Evolutionary conservation across 2,888 invertebrate genomes (phyloP).

Genomic region (Apodemia mormo): DNA sequence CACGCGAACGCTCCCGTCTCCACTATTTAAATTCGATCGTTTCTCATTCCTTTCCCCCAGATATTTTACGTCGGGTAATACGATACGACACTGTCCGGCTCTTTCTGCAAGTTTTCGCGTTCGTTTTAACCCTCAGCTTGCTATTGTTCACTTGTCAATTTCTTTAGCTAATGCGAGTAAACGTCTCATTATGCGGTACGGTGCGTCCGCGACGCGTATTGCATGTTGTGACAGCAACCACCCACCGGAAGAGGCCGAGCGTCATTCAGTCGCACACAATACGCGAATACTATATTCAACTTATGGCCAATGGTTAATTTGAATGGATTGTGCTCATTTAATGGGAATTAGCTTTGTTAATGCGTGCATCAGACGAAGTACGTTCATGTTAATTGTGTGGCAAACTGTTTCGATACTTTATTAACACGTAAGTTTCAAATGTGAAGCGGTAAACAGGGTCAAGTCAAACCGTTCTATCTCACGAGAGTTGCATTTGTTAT

Average conservation of each 20-base stretch:
- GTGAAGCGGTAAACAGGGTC: neutral
- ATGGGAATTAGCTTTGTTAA: slow-evolving; percentile 74
- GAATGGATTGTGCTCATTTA: slow-evolving; percentile 75
- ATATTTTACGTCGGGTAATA: slow-evolving; percentile 81
- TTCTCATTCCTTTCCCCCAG: slow-evolving; percentile 80
- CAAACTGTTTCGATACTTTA: slow-evolving; percentile 49
- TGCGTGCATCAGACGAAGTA: slow-evolving; percentile 45
- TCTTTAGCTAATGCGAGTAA: slow-evolving; percentile 82
- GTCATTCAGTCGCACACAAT: slow-evolving; percentile 78
- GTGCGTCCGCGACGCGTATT: slow-evolving; percentile 77
- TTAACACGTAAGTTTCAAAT: slow-evolving; percentile 15
- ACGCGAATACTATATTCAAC: slow-evolving; percentile 78
- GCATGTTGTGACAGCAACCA: slow-evolving; percentile 82
- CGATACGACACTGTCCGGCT: slow-evolving; percentile 82
- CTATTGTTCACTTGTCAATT: slow-evolving; percentile 83
- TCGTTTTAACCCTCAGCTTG: slow-evolving; percentile 69
- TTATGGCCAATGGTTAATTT: slow-evolving; percentile 76
- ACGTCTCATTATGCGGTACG: slow-evolving; percentile 81
- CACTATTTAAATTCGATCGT: slow-evolving; percentile 77
- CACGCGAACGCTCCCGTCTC: slow-evolving; percentile 76
- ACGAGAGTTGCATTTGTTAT: neutral
- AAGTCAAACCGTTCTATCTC: neutral
- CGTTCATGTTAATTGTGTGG: slow-evolving; percentile 47
- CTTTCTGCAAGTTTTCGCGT: slow-evolving; percentile 74
- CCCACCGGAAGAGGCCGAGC: slow-evolving; percentile 80